phyloP scores from a whole-genome alignment of 2,888 invertebrate species.

The Cheilosia grossa region DNA sequence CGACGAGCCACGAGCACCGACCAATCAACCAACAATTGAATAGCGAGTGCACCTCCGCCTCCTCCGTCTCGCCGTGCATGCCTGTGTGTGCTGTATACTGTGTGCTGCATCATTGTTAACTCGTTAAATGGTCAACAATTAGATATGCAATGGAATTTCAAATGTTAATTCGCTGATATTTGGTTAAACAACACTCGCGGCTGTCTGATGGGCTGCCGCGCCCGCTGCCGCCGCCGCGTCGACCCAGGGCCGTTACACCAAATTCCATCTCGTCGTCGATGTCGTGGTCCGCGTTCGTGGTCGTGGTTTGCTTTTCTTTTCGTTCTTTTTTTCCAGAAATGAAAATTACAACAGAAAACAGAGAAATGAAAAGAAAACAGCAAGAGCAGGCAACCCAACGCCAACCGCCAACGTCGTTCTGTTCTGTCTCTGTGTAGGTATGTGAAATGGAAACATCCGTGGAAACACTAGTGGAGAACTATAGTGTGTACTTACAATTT shows the following conservation, averaged over 20 bases:
- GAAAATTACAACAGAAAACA: slow-evolving; percentile 55
- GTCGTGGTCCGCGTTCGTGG: slow-evolving; percentile 2
- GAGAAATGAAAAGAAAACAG: slow-evolving; percentile 58
- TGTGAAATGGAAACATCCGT: slow-evolving; percentile 25
- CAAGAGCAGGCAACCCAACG: slow-evolving; percentile 6
- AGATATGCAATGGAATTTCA: slow-evolving; percentile 72
- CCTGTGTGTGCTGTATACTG: slow-evolving; percentile 6
- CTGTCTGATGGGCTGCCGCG: slow-evolving; percentile 40
- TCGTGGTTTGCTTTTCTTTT: slow-evolving; percentile 48
- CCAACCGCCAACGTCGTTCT: slow-evolving; percentile 50
- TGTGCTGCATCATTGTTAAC: slow-evolving; percentile 62
- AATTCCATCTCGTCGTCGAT: slow-evolving; percentile 60
- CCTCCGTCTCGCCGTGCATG: slow-evolving; percentile 35
- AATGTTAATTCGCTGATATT: slow-evolving; percentile 74
- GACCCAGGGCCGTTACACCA: slow-evolving; percentile 60
- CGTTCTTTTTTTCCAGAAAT: slow-evolving; percentile 44
- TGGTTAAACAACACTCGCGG: slow-evolving; percentile 61
- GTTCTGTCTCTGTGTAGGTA: slow-evolving; percentile 11
- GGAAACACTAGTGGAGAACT: slow-evolving; percentile 41
- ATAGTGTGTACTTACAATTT: slow-evolving; percentile 24
- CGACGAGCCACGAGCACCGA: neutral
- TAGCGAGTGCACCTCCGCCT: slow-evolving; percentile 3
- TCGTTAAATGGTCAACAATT: slow-evolving; percentile 74
- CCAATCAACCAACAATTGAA: slow-evolving; percentile 25
- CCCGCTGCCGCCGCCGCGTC: slow-evolving; percentile 12